Conservation (phyloP, 2,797 vertebrate species). For the Crax fasciolata region DNA sequence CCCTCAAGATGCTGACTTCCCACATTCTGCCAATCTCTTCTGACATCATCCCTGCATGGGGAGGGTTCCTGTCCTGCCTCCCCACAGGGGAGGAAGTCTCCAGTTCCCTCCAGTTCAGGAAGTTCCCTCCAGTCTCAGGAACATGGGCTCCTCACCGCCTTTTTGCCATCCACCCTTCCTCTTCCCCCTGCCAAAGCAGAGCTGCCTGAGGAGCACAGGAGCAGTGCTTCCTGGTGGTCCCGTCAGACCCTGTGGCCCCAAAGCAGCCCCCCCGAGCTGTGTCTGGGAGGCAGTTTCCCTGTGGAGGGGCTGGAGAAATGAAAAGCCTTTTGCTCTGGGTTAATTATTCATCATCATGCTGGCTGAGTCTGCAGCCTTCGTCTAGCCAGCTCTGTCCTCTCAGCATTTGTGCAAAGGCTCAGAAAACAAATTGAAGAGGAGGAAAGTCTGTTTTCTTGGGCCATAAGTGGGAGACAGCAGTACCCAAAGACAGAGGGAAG, state of each 20-base stretch:
- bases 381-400: slow-evolving; percentile 18
- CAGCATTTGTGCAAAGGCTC: slow-evolving; percentile 30
- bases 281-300: not conserved
- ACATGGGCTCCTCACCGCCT: fast-evolving
- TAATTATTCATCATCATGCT: slow-evolving; percentile 49
- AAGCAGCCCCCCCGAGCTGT: not conserved
- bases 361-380: slow-evolving; percentile 14
- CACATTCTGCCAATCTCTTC: not conserved
- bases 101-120: no score
- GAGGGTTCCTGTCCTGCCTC: not conserved
- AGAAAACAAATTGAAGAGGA: slow-evolving; percentile 29
- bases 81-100: no score
- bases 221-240: not conserved
- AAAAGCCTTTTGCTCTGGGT: not conserved
- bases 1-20: not conserved
- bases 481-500: not conserved
- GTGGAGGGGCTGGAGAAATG: not conserved
- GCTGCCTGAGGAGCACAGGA: not conserved
- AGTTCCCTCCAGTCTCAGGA: not conserved
- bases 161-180: not conserved
- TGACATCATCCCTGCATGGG: fast-evolving
- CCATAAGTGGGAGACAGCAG: fast-evolving
- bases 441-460: not conserved
- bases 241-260: not conserved
- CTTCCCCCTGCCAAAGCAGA: no score